Evolutionary conservation across 2,113 vertebrate genomes (phyloP).

Genomic region (Crotalus tigris): DNA sequence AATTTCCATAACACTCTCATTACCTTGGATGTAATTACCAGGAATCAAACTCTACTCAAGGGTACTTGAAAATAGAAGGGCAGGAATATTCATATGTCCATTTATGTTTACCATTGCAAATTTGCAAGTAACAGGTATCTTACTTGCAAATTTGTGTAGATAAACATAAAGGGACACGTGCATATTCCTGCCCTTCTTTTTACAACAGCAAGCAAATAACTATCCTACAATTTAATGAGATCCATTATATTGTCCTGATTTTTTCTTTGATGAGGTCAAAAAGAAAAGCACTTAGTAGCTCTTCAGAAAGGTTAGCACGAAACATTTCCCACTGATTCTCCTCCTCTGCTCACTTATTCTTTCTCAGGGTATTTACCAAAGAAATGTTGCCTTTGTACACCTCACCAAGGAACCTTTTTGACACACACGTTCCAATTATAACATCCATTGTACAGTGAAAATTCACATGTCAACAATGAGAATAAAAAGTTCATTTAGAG

Average conservation of each 20-base stretch:
- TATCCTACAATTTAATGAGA: neutral
- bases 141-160: neutral
- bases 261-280: conserved; percentile 14
- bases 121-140: neutral
- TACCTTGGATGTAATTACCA: neutral
- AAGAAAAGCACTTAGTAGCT: neutral
- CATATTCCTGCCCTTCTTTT: neutral
- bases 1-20: neutral
- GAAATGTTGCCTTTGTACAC: neutral
- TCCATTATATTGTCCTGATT: accelerated
- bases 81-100: neutral
- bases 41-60: neutral
- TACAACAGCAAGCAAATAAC: neutral
- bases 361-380: neutral
- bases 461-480: conserved; percentile 13
- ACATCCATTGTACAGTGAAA: neutral
- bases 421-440: conserved; percentile 25
- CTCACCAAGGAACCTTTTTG: conserved; percentile 10
- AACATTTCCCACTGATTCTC: conserved; percentile 15
- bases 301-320: neutral
- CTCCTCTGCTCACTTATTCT: neutral
- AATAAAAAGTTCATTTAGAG: conserved; percentile 14
- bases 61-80: neutral
- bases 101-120: too few relatives aligned
- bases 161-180: neutral